A percentile compares a stretch with the other conserved stretches of the same genome.
Evolutionary conservation across 2,888 invertebrate genomes (phyloP).

Genomic region (Hirtodrosophila alboralis): DNA sequence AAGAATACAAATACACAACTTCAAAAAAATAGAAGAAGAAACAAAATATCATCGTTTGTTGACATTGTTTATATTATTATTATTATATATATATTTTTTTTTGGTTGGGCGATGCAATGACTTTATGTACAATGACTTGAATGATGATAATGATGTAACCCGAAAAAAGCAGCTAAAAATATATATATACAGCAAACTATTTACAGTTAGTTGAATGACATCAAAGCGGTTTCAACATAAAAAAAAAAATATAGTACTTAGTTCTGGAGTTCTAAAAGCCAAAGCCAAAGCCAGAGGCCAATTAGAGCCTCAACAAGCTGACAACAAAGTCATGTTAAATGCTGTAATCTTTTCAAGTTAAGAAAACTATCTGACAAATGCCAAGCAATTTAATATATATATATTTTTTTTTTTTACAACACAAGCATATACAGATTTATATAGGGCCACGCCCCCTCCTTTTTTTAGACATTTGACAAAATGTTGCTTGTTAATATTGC

Average conservation of each 20-base stretch:
- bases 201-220: conserved; percentile 64
- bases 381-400: too few species aligned
- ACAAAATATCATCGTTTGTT: conserved; percentile 27
- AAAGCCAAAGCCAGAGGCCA: conserved; percentile 42
- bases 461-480: conserved; percentile 63
- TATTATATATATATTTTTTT: conserved; percentile 4
- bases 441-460: not conserved
- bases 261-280: conserved; percentile 28
- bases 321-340: conserved; percentile 51
- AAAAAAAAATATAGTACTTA: conserved; percentile 22
- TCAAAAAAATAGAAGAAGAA: conserved; percentile 42
- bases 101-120: conserved; percentile 11
- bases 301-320: conserved; percentile 53
- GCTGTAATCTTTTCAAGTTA: conserved; percentile 49
- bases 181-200: conserved; percentile 39
- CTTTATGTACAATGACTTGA: conserved; percentile 40
- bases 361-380: conserved; percentile 50
- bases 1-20: conserved; percentile 22
- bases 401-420: conserved; percentile 56
- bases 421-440: conserved; percentile 1
- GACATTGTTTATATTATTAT: not conserved
- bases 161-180: conserved; percentile 22
- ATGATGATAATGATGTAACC: conserved; percentile 26
- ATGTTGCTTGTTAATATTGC: too few species aligned
- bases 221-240: conserved; percentile 39